These are phyloP conservation scores for Rhinoderma darwinii DNA, from an alignment of 2,113 vertebrate genomes.

Conservation along the genomic window DNA sequence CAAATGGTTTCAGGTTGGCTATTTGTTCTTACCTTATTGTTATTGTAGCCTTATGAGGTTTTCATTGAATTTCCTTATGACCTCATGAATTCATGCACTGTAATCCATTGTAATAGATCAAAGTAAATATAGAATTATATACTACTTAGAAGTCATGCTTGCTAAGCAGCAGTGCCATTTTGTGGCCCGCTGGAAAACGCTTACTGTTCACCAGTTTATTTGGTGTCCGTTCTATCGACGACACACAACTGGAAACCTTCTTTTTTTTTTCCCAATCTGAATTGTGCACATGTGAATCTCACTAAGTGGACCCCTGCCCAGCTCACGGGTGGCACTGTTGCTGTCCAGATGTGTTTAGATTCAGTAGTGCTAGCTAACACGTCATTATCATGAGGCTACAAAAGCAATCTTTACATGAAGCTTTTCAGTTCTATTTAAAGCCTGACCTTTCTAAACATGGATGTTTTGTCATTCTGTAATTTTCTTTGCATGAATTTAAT, in stretches of 20 bases:
- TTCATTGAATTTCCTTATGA: slow-evolving; percentile 66
- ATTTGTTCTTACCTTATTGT: slow-evolving; percentile 88
- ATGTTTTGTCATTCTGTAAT: slow-evolving; percentile 66
- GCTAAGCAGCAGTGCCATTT: slow-evolving; percentile 52
- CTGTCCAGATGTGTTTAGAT: not conserved
- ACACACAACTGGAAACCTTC: not conserved
- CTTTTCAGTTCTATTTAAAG: slow-evolving; percentile 69
- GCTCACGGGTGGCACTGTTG: slow-evolving; percentile 31
- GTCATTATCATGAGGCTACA: slow-evolving; percentile 80
- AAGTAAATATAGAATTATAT: slow-evolving; percentile 35
- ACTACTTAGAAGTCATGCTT: slow-evolving; percentile 60
- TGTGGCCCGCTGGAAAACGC: not conserved
- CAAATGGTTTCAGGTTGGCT: slow-evolving; percentile 99
- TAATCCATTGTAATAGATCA: slow-evolving; percentile 42
- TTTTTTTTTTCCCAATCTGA: not conserved
- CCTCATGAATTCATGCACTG: slow-evolving; percentile 66
- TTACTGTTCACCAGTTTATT: not conserved
- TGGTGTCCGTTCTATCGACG: not conserved
- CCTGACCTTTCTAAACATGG: slow-evolving; percentile 64
- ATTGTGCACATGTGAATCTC: not conserved
- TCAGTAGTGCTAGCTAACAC: slow-evolving; percentile 64
- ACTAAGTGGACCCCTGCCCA: slow-evolving; percentile 41
- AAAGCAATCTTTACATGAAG: slow-evolving; percentile 79
- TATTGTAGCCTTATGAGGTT: slow-evolving; percentile 83
- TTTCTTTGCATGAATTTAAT: slow-evolving; percentile 73